Evolutionary conservation across 2,888 invertebrate genomes (phyloP), one percentile per base, ranked within the genome.

Genomic region (Crepidodera aurea): DNA sequence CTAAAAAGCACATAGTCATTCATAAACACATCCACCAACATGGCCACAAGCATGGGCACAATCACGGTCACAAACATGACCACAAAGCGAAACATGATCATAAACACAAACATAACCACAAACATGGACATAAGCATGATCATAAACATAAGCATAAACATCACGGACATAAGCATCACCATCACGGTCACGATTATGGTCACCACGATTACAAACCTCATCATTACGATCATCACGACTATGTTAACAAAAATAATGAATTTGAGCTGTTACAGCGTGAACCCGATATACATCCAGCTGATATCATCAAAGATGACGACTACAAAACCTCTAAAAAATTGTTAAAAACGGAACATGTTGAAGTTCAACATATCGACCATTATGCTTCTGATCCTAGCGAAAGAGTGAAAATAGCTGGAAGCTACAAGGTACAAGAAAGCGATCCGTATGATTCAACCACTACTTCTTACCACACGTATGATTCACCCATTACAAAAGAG

Each of bases 21-120:
- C 62, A 65, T 27, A 59, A 62, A 19, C 65, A 62, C 40, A 48
- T 29, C 27, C 60, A 67, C 51, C 46, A 57, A 4, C 62, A 66
- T 37, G 56, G 51, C 48, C 82, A 84, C 63, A 87, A 87, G 71
- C 87, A 86, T 5, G 86, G 86, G 73, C 84, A 86, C 54, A 82
- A 87, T 42, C 85, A 84, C 10, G 82, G 87, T 46, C 86, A 86
- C 69, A 84, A 85, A 61, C 84, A 78, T 82, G 44, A 83, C 63
- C 64, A 65, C 50, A 50, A 50, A 13, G 42, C 42, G 12, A 55
- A 61, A 16, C 51, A 67, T 53, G 46, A 56, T 7, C 61, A 66
- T 37, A 53, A 39, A 50, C 82, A 84, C 63, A 87, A 87, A 71
- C 87, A 86, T 5, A 86, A 86, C 72, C 84, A 86, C 54, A 82